Evolutionary conservation across 2,888 invertebrate species (phyloP).

Genomic region (Formica aserva): DNA sequence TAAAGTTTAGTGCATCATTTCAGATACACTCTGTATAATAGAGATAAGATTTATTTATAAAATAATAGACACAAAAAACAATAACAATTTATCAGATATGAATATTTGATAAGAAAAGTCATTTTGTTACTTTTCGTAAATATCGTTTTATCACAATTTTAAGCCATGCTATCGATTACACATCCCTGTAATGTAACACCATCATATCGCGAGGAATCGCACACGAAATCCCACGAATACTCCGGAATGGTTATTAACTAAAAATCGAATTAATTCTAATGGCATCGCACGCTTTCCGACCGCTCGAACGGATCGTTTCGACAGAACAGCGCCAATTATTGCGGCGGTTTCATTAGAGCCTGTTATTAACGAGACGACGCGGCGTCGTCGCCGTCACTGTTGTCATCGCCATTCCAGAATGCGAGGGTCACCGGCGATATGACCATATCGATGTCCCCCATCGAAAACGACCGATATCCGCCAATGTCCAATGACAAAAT

Average conservation of each 20-base stretch:
- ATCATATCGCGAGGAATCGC: conserved; percentile 35
- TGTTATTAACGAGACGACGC: conserved; percentile 65
- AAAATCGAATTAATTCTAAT: conserved; percentile 68
- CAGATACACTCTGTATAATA: no score
- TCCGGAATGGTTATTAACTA: conserved; percentile 37
- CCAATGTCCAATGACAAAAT: conserved; percentile 39
- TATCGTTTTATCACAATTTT: not conserved
- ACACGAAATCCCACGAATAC: not conserved
- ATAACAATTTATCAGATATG: not conserved
- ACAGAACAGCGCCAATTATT: conserved; percentile 72
- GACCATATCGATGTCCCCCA: conserved; percentile 43
- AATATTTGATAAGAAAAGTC: not conserved
- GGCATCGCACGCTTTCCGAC: conserved; percentile 54
- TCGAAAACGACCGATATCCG: conserved; percentile 51
- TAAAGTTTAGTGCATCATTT: no score
- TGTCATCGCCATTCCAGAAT: conserved; percentile 54
- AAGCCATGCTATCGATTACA: conserved; percentile 23
- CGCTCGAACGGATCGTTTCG: conserved; percentile 67
- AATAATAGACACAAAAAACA: not conserved
- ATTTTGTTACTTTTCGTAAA: not conserved
- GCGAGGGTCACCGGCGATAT: conserved; percentile 44
- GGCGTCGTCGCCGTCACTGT: conserved; percentile 39
- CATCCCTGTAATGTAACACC: conserved; percentile 6
- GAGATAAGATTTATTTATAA: not conserved
- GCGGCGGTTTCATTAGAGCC: conserved; percentile 54